Percentiles rank a stretch among this genome's conserved stretches.
Conservation (phyloP, 2,797 vertebrate genomes). For the Nothura maculosa region DNA sequence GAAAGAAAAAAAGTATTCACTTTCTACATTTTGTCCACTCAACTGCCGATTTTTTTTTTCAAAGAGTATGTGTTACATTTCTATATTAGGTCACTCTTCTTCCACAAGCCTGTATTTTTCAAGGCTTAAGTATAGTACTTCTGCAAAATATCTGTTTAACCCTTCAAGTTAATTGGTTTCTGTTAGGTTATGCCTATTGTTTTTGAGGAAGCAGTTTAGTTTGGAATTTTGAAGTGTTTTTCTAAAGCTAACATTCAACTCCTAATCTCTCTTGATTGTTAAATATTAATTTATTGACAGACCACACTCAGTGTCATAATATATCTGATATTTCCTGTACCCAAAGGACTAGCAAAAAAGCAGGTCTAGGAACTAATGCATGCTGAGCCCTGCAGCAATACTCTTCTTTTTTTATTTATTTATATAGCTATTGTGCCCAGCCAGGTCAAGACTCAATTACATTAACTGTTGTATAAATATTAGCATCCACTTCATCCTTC, state of each 20-base stretch:
- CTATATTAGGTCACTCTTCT: conserved; percentile 33
- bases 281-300: conserved; percentile 71
- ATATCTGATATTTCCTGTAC: conserved; percentile 49
- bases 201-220: conserved; percentile 26
- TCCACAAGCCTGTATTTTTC: conserved; percentile 47
- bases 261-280: conserved; percentile 53
- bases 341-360: neutral
- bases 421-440: conserved; percentile 41
- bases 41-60: neutral
- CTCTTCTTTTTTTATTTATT: neutral
- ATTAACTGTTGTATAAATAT: conserved; percentile 62
- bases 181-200: conserved; percentile 34
- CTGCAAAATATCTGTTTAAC: conserved; percentile 47
- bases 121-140: conserved; percentile 51
- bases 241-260: conserved; percentile 58
- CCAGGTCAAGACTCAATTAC: conserved; percentile 46
- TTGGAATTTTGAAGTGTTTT: conserved; percentile 53
- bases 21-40: neutral
- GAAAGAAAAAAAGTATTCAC: neutral
- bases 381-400: neutral
- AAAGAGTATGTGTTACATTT: conserved; percentile 30
- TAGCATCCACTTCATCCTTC: conserved; percentile 52
- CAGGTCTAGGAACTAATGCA: neutral
- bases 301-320: conserved; percentile 19
- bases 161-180: conserved; percentile 63